phyloP scores from a whole-genome alignment of 2,888 invertebrate species.

The Cryptocephalus moraei region DNA sequence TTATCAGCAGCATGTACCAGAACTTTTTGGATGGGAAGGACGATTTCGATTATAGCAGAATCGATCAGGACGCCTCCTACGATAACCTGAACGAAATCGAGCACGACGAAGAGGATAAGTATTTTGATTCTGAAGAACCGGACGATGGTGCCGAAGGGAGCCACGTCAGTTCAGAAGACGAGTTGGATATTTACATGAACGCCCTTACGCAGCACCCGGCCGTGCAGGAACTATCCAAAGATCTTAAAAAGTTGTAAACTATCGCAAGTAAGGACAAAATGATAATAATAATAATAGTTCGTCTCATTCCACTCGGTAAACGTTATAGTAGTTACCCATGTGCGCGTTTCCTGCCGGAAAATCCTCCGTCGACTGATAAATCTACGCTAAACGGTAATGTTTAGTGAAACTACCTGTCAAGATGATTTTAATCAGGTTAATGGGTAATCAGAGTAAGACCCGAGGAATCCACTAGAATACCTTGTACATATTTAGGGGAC shows the following conservation, averaged over 20 bases:
- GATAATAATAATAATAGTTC: no score
- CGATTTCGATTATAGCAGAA: constrained; percentile 73
- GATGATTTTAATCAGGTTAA: constrained; percentile 24
- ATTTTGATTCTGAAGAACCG: constrained; percentile 77
- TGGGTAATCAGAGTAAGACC: constrained; percentile 27
- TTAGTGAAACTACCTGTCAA: no score
- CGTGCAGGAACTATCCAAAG: constrained; percentile 27
- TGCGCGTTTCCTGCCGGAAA: no score
- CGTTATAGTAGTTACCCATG: no score
- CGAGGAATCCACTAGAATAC: constrained; percentile 17
- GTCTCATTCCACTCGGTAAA: no score
- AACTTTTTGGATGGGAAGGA: constrained; percentile 78
- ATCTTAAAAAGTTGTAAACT: constrained; percentile 24
- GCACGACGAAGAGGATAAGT: constrained; percentile 81
- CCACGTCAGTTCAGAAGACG: constrained; percentile 45
- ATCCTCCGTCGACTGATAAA: no score
- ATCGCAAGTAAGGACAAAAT: neutral
- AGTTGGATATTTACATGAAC: constrained; percentile 65
- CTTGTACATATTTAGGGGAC: constrained; percentile 27
- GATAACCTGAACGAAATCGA: constrained; percentile 64
- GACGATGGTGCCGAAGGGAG: constrained; percentile 32
- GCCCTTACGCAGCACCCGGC: constrained; percentile 39
- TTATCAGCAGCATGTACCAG: constrained; percentile 73
- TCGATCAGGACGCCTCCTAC: constrained; percentile 73
- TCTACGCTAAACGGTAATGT: no score